These are phyloP conservation scores for Melanogrammus aeglefinus DNA, from an alignment of 2,797 vertebrate species.

Conservation along the genomic window DNA sequence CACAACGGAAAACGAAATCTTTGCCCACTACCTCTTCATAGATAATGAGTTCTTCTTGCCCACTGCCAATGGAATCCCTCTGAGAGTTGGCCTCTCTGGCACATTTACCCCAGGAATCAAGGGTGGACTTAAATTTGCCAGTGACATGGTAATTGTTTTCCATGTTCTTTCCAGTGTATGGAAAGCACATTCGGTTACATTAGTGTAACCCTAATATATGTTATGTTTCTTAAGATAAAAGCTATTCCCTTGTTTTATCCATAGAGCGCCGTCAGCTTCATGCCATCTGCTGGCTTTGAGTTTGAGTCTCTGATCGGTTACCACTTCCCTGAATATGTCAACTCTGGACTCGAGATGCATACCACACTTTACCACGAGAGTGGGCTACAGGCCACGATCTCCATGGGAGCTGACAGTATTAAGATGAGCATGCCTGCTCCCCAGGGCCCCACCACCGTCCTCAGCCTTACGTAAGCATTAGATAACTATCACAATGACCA, in stretches of 20 bases:
- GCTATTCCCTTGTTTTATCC: conserved; percentile 4
- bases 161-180: not conserved
- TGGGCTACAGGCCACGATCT: conserved; percentile 76
- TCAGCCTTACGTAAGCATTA: conserved; percentile 80
- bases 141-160: conserved; percentile 65
- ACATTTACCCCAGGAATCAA: conserved; percentile 84
- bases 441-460: conserved; percentile 72
- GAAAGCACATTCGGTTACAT: no score
- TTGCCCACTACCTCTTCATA: conserved; percentile 95
- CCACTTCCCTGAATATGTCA: conserved; percentile 81
- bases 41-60: conserved; percentile 93
- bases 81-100: conserved; percentile 86
- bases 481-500: not conserved
- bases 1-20: conserved; percentile 78
- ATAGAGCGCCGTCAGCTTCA: conserved; percentile 73
- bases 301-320: conserved; percentile 84
- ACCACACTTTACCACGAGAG: conserved; percentile 89
- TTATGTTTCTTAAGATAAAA: not conserved
- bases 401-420: conserved; percentile 69
- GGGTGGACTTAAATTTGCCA: conserved; percentile 72
- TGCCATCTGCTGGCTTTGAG: conserved; percentile 85
- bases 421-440: conserved; percentile 85
- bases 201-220: not conserved
- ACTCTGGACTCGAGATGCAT: conserved; percentile 84
- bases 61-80: conserved; percentile 84